These are phyloP conservation scores for Polyommatus icarus DNA, from an alignment of 2,888 invertebrate genomes.

Conservation along the genomic window DNA sequence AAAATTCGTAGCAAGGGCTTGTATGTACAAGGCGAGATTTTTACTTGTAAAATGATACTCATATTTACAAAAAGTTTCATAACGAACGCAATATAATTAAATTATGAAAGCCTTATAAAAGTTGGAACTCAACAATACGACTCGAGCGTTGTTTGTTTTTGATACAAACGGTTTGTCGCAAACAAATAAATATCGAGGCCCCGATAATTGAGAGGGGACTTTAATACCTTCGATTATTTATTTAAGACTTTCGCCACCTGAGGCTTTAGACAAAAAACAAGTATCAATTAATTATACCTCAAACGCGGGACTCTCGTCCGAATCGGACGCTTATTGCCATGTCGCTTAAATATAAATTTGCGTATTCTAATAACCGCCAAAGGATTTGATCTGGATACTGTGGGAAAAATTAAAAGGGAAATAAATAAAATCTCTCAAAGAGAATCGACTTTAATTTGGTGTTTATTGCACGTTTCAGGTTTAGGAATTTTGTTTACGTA, in stretches of 20 bases:
- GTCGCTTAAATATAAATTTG: constrained; percentile 21
- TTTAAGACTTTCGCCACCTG: constrained; percentile 73
- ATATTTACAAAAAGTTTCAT: background rate
- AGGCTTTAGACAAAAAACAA: constrained; percentile 63
- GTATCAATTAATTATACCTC: constrained; percentile 53
- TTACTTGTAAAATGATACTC: background rate
- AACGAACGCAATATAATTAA: constrained; percentile 1
- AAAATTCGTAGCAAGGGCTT: background rate
- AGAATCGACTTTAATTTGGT: constrained; percentile 35
- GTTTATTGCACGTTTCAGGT: constrained; percentile 34
- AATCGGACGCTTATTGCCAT: constrained; percentile 42
- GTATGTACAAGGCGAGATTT: background rate
- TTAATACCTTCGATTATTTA: constrained; percentile 74
- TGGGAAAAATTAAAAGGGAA: constrained; percentile 28
- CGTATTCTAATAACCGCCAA: constrained; percentile 31
- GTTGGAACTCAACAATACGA: constrained; percentile 45
- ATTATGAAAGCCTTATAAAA: constrained; percentile 14
- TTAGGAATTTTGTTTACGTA: constrained; percentile 19
- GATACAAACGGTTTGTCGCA: constrained; percentile 43
- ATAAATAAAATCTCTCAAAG: constrained; percentile 24
- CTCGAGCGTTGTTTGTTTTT: constrained; percentile 31
- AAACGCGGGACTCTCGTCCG: constrained; percentile 22
- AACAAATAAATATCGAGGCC: constrained; percentile 44
- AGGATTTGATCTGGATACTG: constrained; percentile 33
- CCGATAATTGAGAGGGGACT: constrained; percentile 66